Percentiles rank a stretch among this genome's conserved stretches.
These are phyloP conservation scores for Hippocampus barbouri DNA, from an alignment of 2,113 vertebrate genomes.

Conservation along the genomic window DNA sequence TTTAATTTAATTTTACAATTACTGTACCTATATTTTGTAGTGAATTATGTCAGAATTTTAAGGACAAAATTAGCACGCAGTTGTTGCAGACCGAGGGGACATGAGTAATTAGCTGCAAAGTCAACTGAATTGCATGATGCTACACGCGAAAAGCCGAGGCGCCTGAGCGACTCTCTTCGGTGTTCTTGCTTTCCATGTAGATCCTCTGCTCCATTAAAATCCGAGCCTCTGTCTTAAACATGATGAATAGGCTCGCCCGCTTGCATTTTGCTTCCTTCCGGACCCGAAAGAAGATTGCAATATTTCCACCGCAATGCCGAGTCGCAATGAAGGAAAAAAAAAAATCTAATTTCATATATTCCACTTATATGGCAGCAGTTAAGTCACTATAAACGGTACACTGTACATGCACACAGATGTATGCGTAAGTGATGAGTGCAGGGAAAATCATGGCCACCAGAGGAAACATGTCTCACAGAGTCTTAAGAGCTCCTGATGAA, in stretches of 20 bases:
- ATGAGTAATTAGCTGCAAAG: slow-evolving; percentile 1
- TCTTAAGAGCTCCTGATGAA: slow-evolving; percentile 65
- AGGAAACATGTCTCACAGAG: slow-evolving; percentile 52
- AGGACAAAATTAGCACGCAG: neutral
- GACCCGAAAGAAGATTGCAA: slow-evolving; percentile 40
- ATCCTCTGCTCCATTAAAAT: slow-evolving; percentile 16
- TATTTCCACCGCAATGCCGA: slow-evolving; percentile 37
- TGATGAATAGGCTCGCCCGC: slow-evolving; percentile 16
- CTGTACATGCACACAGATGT: slow-evolving; percentile 23
- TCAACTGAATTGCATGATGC: slow-evolving; percentile 9
- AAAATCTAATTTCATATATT: slow-evolving; percentile 54
- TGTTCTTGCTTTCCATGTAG: slow-evolving; percentile 21
- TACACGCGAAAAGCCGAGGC: slow-evolving; percentile 2
- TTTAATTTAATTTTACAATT: neutral
- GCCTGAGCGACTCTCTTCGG: neutral
- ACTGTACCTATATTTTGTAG: neutral
- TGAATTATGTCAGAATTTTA: neutral
- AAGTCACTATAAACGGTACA: slow-evolving; percentile 34
- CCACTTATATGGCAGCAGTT: slow-evolving; percentile 46
- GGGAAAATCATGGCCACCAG: slow-evolving; percentile 50
- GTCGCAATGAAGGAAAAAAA: slow-evolving; percentile 49
- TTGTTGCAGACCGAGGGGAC: neutral
- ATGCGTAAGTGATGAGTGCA: slow-evolving; percentile 48
- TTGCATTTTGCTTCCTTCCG: slow-evolving; percentile 21
- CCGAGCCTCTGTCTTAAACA: slow-evolving; percentile 20